Base-by-base conservation (phyloP, 2,888 invertebrate genomes). In the Achlya flavicornis region DNA sequence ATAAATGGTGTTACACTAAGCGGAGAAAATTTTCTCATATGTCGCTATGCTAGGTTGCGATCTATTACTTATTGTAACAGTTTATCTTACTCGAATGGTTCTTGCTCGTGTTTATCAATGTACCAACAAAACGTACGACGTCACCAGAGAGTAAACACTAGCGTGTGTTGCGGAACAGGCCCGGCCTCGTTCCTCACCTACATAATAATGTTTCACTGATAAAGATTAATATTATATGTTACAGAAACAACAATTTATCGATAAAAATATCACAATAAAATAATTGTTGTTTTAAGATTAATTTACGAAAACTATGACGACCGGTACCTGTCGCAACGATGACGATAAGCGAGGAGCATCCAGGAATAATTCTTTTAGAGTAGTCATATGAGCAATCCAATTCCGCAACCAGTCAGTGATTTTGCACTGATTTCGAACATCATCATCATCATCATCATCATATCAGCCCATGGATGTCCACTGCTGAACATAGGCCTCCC, bases 121-220 rank as follows among this genome's bases (percentile, higher is more conserved):
- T 69, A 65, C 63, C 65, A 72, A 66, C 48, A 59, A 64, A 62
- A 66, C 53, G 61, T 65, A 59, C 64, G 58, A 75, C 78, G 78
- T 83, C 77, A 80, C 73, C 63, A 11, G 64, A 75, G 73, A 75
- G 77, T 78, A 84, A 84, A 84, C 80, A 83, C 43, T 58, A 58
- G 57, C 26, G 14, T 65, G 65, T 65, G 65, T 76, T 74, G 68
- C 65, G 73, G 62, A 71, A 66, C 67, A 66, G 63, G 66, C 72
- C 63, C 72, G 69, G 71, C 71, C 66, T 70, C 59, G 60, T 38
- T 35, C 14, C 41, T n/a, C 4, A 59, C 61, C 61, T 74, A 67
- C 63, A 66, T 63, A 19, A 53, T 53, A 41, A 48, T 53, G 14
- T 53, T 10, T 10, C 19, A 53, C 53, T 53, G 53, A 53, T 53